These are phyloP conservation scores for Phaethon lepturus DNA, from an alignment of 2,113 vertebrate species.

Conservation along the genomic window DNA sequence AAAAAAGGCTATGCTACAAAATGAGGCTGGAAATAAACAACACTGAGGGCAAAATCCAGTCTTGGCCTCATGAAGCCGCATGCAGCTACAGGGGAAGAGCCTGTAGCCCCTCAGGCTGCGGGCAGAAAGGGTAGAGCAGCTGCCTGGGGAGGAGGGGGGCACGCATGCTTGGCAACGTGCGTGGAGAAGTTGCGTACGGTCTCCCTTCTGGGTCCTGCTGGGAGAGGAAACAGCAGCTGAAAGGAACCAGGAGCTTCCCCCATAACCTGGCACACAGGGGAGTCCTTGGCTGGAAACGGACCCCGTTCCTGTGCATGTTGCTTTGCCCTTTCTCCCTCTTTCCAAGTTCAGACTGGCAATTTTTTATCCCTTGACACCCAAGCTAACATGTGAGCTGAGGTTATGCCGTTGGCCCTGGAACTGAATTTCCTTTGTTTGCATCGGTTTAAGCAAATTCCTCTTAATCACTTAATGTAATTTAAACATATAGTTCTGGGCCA, in stretches of 20 bases:
- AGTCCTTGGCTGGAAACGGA: neutral
- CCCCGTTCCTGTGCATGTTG: rapidly evolving
- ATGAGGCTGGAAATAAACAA: neutral
- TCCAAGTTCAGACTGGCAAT: neutral
- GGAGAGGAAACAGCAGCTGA: neutral
- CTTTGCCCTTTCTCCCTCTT: neutral
- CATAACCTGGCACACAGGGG: neutral
- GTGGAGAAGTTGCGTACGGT: neutral
- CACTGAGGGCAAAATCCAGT: neutral
- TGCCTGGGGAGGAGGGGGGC: neutral
- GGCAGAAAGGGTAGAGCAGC: neutral
- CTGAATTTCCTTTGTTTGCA: neutral
- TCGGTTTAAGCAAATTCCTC: neutral
- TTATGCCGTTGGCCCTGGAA: neutral
- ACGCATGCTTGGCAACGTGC: neutral
- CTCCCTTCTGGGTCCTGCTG: neutral
- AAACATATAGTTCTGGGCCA: neutral
- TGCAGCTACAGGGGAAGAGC: neutral
- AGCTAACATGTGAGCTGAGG: neutral
- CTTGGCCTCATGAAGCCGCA: neutral
- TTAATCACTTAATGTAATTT: neutral
- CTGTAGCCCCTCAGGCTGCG: neutral
- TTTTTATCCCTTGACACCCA: neutral
- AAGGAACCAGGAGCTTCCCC: neutral
- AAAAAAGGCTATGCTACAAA: neutral